phyloP scores from a whole-genome alignment of 2,113 vertebrate species.

The Anoplopoma fimbria region DNA sequence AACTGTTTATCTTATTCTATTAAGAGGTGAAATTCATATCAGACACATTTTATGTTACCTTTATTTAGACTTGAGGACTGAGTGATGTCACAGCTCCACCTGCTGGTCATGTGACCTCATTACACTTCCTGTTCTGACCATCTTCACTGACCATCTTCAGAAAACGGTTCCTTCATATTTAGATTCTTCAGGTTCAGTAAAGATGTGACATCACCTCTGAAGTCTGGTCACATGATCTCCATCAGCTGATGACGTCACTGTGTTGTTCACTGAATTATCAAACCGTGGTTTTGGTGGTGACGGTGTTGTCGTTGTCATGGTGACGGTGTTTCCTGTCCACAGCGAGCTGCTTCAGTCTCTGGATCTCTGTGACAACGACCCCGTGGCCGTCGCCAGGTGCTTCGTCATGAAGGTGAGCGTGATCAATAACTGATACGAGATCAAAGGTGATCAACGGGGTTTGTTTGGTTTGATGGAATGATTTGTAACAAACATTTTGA shows the following conservation, averaged over 20 bases:
- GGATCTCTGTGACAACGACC: conserved; percentile 90
- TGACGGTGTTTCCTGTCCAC: conserved; percentile 19
- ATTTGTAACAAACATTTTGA: too few relatives aligned
- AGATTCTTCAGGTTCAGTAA: too few relatives aligned
- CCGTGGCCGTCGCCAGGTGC: conserved; percentile 91
- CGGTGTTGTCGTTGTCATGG: background rate
- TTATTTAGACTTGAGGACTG: too few relatives aligned
- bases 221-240: background rate
- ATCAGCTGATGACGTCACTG: background rate
- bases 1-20: too few relatives aligned
- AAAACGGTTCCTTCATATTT: too few relatives aligned
- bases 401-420: conserved; percentile 90
- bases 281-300: background rate
- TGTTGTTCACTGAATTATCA: background rate
- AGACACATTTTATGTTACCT: too few relatives aligned
- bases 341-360: conserved; percentile 93
- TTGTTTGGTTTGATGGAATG: too few relatives aligned
- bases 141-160: too few relatives aligned
- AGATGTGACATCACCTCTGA: too few relatives aligned
- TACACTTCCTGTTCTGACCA: background rate
- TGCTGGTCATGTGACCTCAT: background rate
- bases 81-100: background rate
- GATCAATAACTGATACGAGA: too few relatives aligned
- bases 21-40: too few relatives aligned
- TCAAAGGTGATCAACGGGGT: too few relatives aligned